Base-by-base conservation (phyloP, 2,797 vertebrate genomes). In the Tokudaia muenninki region DNA sequence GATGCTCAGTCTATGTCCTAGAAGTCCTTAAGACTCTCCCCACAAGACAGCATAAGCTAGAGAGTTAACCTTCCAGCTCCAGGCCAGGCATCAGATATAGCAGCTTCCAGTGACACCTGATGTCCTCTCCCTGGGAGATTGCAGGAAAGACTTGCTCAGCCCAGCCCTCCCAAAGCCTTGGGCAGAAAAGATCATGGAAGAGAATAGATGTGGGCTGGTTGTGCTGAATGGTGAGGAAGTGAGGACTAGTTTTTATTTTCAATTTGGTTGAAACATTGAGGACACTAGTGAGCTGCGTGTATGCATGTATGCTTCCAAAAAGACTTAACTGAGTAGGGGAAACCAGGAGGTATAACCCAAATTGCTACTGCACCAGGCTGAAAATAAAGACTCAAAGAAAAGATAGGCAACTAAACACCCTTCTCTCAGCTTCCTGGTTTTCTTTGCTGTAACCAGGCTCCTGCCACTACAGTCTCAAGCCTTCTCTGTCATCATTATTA, bases 51-150 rank as follows among this genome's bases (percentile, higher is more conserved):
- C 41, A 37, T 31, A 52, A 67, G 3, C 6, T 34, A 5, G 7
- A 55, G 31, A 12, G 37, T 8, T 37, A 21, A 41, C 16, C 47
- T 74, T 77, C 37, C 47, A 29, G 9, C 12, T 22, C 41, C 14
- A 10, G n/a, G 22, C 3, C 5, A 37, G 50, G 6, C n/a, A 1
- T 34, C 44, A 41, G 8, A 50, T 37, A 75, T 13, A 41, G 29
- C 44, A 70, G 21, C 31, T 16, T 47, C 5, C 0, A 4, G 31
- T 2, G 17, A 47, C n/a, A 37, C 1, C 0, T 1, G 26, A 17
- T 2, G 3, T 1, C 8, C 1, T 3, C 34, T 72, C 24, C 11
- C 61, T 9, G 44, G 26, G 57, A 72, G 63, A 11, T 0, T 72
- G 47, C 52, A 78, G 9, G 26, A 3, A 72, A 50, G 72, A 41